Conservation (phyloP, 1,140 invertebrate genomes). For the Nomia melanderi region DNA sequence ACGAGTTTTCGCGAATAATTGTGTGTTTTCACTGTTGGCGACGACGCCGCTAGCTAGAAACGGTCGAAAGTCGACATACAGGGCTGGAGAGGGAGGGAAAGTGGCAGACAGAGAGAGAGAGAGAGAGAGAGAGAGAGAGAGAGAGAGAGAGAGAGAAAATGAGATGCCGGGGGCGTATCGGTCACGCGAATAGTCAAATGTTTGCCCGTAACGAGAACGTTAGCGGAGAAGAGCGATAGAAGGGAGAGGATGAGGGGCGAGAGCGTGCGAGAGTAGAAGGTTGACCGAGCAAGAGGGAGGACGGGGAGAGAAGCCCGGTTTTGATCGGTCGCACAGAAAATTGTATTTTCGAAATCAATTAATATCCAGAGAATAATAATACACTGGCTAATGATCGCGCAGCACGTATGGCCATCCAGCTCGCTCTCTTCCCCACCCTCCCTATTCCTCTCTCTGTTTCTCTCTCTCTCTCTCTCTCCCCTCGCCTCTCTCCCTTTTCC, state of each 20-base stretch:
- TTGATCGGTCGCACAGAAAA: slow-evolving; percentile 80
- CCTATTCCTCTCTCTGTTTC: slow-evolving; percentile 1
- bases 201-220: slow-evolving; percentile 15
- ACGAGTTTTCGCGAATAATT: too few species aligned
- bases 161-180: slow-evolving; percentile 46
- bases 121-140: too few species aligned
- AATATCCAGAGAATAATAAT: slow-evolving; percentile 79
- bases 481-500: slow-evolving; percentile 27
- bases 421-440: slow-evolving; percentile 8
- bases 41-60: too few species aligned
- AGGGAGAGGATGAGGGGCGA: slow-evolving; percentile 33
- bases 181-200: slow-evolving; percentile 39
- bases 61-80: too few species aligned
- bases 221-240: slow-evolving; percentile 40
- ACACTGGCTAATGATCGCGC: slow-evolving; percentile 76
- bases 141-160: slow-evolving; percentile 11
- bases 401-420: slow-evolving; percentile 45
- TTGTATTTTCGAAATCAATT: slow-evolving; percentile 80
- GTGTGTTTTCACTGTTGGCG: too few species aligned
- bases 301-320: slow-evolving; percentile 58
- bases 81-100: too few species aligned
- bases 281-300: not conserved
- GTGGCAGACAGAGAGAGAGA: too few species aligned
- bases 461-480: slow-evolving; percentile 13
- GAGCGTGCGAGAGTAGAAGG: not conserved